Evolutionary conservation across 2,888 invertebrate genomes (phyloP), one percentile per base, ranked within the genome.

Genomic region (Neocrepidodera transversa): DNA sequence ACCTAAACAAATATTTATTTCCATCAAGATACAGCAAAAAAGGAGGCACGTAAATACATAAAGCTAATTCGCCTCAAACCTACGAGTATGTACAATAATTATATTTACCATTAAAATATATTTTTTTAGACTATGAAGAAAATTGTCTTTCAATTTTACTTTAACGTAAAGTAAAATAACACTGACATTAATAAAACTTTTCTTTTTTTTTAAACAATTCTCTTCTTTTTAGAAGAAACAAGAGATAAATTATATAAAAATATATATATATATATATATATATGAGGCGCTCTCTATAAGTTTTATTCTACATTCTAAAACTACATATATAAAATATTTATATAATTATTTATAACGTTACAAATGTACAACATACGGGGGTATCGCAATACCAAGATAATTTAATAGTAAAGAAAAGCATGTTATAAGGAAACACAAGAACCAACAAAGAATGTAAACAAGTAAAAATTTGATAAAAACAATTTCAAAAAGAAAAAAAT

Each of bases 1-100:
- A 64, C 70, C 70, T 70, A 71, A 68, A 69, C 71, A 70, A 70
- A 69, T 67, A 68, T 68, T 70, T 70, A 70, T 68, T 71, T 70
- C 70, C 68, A 70, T 71, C 64, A 65, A 69, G 65, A 66, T 69
- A 70, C 70, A 71, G 64, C 60, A 28, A 63, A 60, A 57, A 60
- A n/a, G 54, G 63, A 63, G 66, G 64, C 62, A 43, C 40, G 7
- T 45, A 45, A 36, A 45, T 13, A 45, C 35, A 16, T 51, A 16
- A 57, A 57, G 26, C 30, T 51, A 43, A 4, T 36, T 36, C 38
- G 42, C 58, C 43, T 58, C 35, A 17, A 51, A 45, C 35, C 43
- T 30, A 47, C 20, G 13, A 48, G 52, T 58, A 53, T 53, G n/a
- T 53, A 53, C 53, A 53, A 10, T n/a, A n/a, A 38, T 26, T 51